Percentiles rank a stretch among this genome's conserved stretches.
phyloP scores from a whole-genome alignment of 2,888 invertebrate species.

The Nezara viridula region DNA sequence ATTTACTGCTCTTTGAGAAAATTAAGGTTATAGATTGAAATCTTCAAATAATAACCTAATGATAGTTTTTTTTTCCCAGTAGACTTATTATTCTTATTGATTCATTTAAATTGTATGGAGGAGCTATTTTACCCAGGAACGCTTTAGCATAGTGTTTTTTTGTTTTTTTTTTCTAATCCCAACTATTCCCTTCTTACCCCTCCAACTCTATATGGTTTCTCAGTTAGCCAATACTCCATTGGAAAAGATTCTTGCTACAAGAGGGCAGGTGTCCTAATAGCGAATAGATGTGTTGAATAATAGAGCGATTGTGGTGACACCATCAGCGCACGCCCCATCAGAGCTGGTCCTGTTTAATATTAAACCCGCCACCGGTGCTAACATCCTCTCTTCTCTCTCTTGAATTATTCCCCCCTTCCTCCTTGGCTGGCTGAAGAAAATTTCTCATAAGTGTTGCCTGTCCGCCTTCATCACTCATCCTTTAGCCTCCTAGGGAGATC shows the following conservation, averaged over 20 bases:
- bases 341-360: conserved; percentile 37
- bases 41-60: too few relatives aligned
- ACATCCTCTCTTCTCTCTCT: conserved; percentile 30
- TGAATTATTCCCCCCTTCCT: neutral
- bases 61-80: too few relatives aligned
- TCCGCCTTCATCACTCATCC: conserved; percentile 39
- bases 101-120: too few relatives aligned
- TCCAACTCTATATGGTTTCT: neutral
- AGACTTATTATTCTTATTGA: too few relatives aligned
- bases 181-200: neutral
- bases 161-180: neutral
- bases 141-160: too few relatives aligned
- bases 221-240: neutral
- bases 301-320: conserved; percentile 40
- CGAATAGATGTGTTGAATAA: conserved; percentile 38
- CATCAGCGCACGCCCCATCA: conserved; percentile 37
- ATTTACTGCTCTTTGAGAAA: too few relatives aligned
- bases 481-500: neutral
- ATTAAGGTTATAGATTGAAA: too few relatives aligned
- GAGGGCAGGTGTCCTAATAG: conserved; percentile 10
- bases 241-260: neutral
- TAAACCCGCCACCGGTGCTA: neutral
- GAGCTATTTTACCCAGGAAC: too few relatives aligned
- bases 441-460: conserved; percentile 41
- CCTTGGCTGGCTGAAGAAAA: neutral